phyloP scores from a whole-genome alignment of 2,797 vertebrate genomes.

The Sebastes vulpes region DNA sequence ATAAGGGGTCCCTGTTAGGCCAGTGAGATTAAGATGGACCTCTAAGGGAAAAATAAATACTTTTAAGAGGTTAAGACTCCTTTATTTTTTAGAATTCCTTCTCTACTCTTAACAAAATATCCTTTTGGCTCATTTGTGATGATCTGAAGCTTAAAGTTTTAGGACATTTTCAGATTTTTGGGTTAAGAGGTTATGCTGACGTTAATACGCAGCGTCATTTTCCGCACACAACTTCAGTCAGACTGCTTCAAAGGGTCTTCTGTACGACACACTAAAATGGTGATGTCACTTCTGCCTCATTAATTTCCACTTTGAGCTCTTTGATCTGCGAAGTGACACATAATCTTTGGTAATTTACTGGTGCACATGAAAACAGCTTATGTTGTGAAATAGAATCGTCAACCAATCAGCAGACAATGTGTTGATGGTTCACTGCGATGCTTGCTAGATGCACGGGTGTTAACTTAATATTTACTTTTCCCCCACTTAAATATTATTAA shows the following conservation, averaged over 20 bases:
- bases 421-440: no score
- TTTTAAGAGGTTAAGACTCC: not conserved
- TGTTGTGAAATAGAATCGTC: not conserved
- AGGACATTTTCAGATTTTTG: not conserved
- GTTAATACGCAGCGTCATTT: not conserved
- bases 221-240: no score
- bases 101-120: not conserved
- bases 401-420: not conserved
- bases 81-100: not conserved
- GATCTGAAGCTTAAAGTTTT: not conserved
- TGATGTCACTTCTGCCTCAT: not conserved
- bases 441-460: not conserved
- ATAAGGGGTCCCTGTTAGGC: not conserved
- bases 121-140: not conserved
- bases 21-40: not conserved
- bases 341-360: not conserved
- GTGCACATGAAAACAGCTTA: not conserved
- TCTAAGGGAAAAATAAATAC: not conserved
- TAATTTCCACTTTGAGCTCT: not conserved
- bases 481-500: not conserved
- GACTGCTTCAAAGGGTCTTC: not conserved
- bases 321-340: conserved; percentile 3
- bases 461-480: not conserved
- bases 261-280: not conserved
- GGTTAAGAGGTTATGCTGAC: not conserved